Evolutionary conservation across 2,113 vertebrate genomes (phyloP), one percentile per base, ranked within the genome.

Genomic region (Dipodomys stephensi): DNA sequence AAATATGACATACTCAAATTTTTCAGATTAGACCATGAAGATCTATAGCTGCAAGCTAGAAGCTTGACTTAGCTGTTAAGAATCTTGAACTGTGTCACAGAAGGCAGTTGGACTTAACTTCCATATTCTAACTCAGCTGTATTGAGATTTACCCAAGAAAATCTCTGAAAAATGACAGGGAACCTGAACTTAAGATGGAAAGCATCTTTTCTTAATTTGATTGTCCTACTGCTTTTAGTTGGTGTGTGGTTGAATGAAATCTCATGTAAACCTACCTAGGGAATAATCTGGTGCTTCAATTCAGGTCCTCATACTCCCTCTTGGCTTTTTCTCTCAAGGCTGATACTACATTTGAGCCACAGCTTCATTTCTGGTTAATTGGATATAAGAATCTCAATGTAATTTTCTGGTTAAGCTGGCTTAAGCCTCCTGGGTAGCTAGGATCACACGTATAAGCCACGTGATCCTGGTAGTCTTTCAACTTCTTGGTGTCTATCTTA

Each of bases 171-270:
- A 27, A 49, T 22, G 67, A 80, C 79, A 90, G 77, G 73, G 60
- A 90, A 68, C 82, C 44, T 67, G 91, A 88, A 79, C 49, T 57
- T 82, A 35, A 32, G 76, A 39, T 62, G 68, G 22, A 65, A 64
- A n/a, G 8, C n/a, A 19, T 3, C 49, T 90, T 81, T 57, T 68
- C 73, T 68, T 88, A 30, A 57, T 57, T 57, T 57, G 53, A 57
- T 57, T 57, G 90, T 92, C 62, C 22, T 46, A 77, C 35, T 82
- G 30, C 20, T 91, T 16, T 92, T 92, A 93, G 74, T 78, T 76
- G 27, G 49, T 91, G 27, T 71, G 27, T 93, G 69, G n/a, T 74
- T 88, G 23, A 49, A 9, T 68, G 64, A 89, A 67, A 62, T 72
- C 73, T 88, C 32, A 20, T 32, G 79, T 32, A 83, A 88, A n/a